phyloP scores from a whole-genome alignment of 2,888 invertebrate genomes.

The Thymelicus acteon region DNA sequence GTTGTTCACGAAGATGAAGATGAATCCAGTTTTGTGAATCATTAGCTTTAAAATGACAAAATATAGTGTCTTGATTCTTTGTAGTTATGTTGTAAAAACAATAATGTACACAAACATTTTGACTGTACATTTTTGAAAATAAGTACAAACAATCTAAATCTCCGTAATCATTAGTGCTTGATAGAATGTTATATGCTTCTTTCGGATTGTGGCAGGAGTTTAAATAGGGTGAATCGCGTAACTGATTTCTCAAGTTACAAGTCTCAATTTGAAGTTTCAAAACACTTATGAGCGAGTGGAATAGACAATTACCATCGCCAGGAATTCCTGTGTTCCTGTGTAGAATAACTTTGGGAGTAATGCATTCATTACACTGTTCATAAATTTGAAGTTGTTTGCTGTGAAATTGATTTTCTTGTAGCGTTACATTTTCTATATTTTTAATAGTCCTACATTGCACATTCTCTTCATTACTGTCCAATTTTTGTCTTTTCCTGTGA shows the following conservation, averaged over 20 bases:
- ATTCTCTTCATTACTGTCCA: conserved; percentile 49
- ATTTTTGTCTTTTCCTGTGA: conserved; percentile 50
- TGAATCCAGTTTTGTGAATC: conserved; percentile 55
- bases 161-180: conserved; percentile 52
- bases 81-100: conserved; percentile 49
- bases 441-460: conserved; percentile 45
- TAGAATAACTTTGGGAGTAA: conserved; percentile 52
- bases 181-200: conserved; percentile 53
- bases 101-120: conserved; percentile 58
- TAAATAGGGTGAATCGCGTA: conserved; percentile 56
- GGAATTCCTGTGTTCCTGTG: conserved; percentile 51
- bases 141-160: conserved; percentile 56
- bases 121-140: conserved; percentile 54
- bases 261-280: conserved; percentile 53
- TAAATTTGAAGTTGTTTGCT: conserved; percentile 42
- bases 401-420: conserved; percentile 46
- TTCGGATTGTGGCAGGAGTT: conserved; percentile 56
- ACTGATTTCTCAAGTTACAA: conserved; percentile 53
- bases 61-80: conserved; percentile 50
- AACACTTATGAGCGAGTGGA: conserved; percentile 52
- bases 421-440: conserved; percentile 46
- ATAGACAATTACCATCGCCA: conserved; percentile 45
- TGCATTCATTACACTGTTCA: conserved; percentile 48
- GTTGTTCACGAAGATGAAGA: conserved; percentile 52
- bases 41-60: conserved; percentile 57